Base-by-base conservation (phyloP, 2,797 vertebrate species). In the Gallinago nigripennis region DNA sequence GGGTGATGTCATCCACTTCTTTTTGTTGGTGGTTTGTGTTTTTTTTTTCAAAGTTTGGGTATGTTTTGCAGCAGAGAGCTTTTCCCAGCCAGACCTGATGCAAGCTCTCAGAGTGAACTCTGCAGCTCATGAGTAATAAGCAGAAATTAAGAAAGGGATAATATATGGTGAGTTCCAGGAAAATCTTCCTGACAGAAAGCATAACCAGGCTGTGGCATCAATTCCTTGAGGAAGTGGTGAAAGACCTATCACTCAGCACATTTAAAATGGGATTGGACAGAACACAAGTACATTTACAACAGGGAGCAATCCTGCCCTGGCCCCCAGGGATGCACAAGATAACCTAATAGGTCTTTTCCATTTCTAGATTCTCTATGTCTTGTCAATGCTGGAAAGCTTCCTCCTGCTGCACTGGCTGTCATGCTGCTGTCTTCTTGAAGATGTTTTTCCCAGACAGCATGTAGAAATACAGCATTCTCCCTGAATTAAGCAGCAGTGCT, bases 251-350 rank as follows among this genome's bases (percentile, higher is more conserved):
- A 94, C 54, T 96, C 6, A 12, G 71, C 46, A 43, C 75, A 72
- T 93, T 78, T 68, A 45, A 90, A 94, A 95, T 93, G 92, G 92
- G 54, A 72, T 92, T 72, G 88, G 90, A 95, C 94, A 95, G 88
- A 81, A 81, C 88, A 83, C 76, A 86, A 93, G 81, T 87, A 83
- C 37, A 58, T 89, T 94, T 92, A 83, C 90, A 83, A 50, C 24
- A 56, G 72, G 84, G 92, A 95, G 86, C 81, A 88, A n/a, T 92
- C 68, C 81, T 85, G 46, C 71, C 65, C 71, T 71, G 81, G 71
- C 65, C 94, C 69, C 79, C 24, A 45, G 96, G 90, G 93, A 94
- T 83, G 69, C 65, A 16, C 11, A 0, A 82, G 86, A 81, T 92
- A 89, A 95, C 76, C 75, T 94, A 91, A 87, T 72, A 83, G 94